A percentile compares a stretch with the other conserved stretches of the same genome.
Conservation (phyloP, 2,888 invertebrate species). For the Oegoconia quadripuncta region DNA sequence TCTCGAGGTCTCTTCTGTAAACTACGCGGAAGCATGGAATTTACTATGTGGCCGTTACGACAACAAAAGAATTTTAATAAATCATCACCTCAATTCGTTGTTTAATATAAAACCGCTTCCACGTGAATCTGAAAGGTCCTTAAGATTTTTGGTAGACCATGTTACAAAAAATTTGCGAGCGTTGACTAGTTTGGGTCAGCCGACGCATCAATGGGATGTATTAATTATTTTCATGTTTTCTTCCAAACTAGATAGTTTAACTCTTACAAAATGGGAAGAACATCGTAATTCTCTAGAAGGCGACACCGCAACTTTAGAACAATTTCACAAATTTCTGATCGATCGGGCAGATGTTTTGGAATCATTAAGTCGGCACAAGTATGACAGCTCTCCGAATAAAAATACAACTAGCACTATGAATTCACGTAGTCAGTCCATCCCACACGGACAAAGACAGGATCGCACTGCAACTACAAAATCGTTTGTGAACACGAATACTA, state of each 20-base stretch:
- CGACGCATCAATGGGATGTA: conserved; percentile 18
- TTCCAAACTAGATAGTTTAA: conserved; percentile 18
- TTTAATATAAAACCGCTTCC: conserved; percentile 15
- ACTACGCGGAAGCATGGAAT: conserved; percentile 16
- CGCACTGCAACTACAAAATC: too few species aligned
- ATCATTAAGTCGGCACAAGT: conserved; percentile 16
- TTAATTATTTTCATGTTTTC: conserved; percentile 17
- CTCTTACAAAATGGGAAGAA: conserved; percentile 20
- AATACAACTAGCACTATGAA: too few species aligned
- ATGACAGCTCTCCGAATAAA: conserved; percentile 1
- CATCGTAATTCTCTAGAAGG: conserved; percentile 15
- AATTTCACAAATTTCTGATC: conserved; percentile 23
- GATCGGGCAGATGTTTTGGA: conserved; percentile 27
- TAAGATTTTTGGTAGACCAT: conserved; percentile 22
- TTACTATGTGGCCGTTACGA: conserved; percentile 15
- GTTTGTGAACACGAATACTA: conserved; percentile 5
- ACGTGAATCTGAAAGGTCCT: conserved; percentile 17
- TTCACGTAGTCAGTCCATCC: background rate
- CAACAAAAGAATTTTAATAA: conserved; percentile 16
- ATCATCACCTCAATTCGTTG: conserved; percentile 21
- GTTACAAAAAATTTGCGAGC: conserved; percentile 24
- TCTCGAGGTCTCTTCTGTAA: conserved; percentile 14
- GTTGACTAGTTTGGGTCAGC: conserved; percentile 19
- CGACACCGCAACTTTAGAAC: conserved; percentile 19
- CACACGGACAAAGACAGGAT: background rate